phyloP scores from a whole-genome alignment of 2,113 vertebrate species.

The Myrmecophaga tridactyla region DNA sequence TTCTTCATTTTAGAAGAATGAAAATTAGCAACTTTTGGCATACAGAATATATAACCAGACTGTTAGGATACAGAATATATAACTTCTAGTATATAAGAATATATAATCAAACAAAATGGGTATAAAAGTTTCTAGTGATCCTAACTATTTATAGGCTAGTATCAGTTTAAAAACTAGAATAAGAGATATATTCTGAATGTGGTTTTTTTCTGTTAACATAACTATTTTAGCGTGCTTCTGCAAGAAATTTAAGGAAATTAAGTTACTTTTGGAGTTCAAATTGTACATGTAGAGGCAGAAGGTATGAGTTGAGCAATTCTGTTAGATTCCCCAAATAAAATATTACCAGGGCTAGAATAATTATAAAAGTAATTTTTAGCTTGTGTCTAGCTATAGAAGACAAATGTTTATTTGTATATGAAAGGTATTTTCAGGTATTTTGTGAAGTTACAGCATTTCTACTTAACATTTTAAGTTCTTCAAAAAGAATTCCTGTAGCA shows the following conservation, averaged over 20 bases:
- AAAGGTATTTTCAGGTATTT: background rate
- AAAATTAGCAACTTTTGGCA: background rate
- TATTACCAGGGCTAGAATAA: background rate
- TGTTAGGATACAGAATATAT: background rate
- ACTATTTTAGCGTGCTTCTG: background rate
- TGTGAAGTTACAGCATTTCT: background rate
- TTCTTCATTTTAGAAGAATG: constrained; percentile 33
- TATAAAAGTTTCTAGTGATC: constrained; percentile 5
- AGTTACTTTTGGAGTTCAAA: background rate
- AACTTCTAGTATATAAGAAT: background rate
- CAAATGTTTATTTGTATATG: background rate
- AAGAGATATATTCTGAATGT: background rate
- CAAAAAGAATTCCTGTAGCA: background rate
- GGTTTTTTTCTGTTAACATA: background rate
- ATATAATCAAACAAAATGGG: background rate
- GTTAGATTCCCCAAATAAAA: constrained; percentile 28
- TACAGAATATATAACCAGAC: background rate
- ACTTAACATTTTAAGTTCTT: background rate
- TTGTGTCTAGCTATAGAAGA: background rate
- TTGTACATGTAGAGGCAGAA: background rate
- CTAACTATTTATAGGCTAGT: background rate
- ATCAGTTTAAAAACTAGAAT: background rate
- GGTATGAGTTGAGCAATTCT: constrained; percentile 14
- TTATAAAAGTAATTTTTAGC: background rate
- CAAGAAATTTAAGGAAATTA: background rate